A percentile compares a stretch with the other conserved stretches of the same genome.
Conservation (phyloP, 2,797 vertebrate species). For the Crypturellus tataupa region DNA sequence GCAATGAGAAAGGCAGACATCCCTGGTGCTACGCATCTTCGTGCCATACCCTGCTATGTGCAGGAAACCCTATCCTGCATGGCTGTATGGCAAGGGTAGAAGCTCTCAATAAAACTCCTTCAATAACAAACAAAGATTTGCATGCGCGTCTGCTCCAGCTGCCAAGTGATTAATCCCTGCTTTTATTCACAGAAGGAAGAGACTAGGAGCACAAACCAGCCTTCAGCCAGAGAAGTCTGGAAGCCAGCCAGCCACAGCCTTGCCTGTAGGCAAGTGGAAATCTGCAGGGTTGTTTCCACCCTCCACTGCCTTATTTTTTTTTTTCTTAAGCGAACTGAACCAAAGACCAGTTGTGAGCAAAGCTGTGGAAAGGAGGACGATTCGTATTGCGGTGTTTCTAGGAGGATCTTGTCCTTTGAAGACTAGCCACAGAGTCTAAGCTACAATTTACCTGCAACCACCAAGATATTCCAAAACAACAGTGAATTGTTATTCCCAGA, state of each 20-base stretch:
- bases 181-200: conserved; percentile 51
- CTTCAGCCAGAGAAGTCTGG: conserved; percentile 5
- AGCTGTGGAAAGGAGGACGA: conserved; percentile 19
- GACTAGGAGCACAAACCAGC: conserved; percentile 3
- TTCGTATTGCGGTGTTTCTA: not conserved
- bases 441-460: not conserved
- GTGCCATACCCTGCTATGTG: not conserved
- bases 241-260: conserved; percentile 48
- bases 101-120: conserved; percentile 33
- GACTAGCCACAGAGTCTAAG: not conserved
- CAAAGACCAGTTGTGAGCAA: not conserved
- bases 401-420: not conserved
- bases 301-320: no score
- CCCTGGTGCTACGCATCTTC: not conserved
- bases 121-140: conserved; percentile 55
- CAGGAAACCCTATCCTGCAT: not conserved
- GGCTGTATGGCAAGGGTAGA: not conserved
- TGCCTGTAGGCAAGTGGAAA: conserved; percentile 38
- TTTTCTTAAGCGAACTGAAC: not conserved
- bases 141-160: conserved; percentile 38
- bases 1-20: not conserved
- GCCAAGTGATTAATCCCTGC: conserved; percentile 43
- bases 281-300: not conserved
- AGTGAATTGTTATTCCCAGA: not conserved
- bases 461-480: not conserved